Evolutionary conservation across 1,140 invertebrate genomes (phyloP).

Genomic region (Tachypleus tridentatus): DNA sequence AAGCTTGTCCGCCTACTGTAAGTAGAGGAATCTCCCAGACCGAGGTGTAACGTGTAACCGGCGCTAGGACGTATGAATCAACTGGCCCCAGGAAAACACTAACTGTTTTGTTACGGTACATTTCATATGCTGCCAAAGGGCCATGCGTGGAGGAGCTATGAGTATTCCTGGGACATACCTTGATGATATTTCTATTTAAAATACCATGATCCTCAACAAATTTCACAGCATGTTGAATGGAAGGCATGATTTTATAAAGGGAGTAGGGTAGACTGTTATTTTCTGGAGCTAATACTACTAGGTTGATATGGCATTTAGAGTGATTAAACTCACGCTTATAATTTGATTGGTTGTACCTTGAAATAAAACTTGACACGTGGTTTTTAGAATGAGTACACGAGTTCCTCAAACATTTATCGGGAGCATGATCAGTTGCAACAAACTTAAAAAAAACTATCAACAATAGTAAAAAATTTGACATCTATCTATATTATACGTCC

Average conservation of each 20-base stretch:
- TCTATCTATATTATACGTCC: too few relatives aligned
- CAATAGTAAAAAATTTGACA: too few relatives aligned
- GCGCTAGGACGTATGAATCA: conserved; percentile 80
- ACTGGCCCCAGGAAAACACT: conserved; percentile 81
- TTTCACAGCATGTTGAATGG: conserved; percentile 53
- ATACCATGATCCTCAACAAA: conserved; percentile 13
- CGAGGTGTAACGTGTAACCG: conserved; percentile 70
- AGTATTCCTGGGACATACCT: conserved; percentile 54
- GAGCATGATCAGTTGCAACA: too few relatives aligned
- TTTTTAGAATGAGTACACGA: too few relatives aligned
- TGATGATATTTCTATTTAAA: conserved; percentile 31
- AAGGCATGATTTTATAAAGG: conserved; percentile 53
- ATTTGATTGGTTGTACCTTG: too few relatives aligned
- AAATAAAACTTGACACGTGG: too few relatives aligned
- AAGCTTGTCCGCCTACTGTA: conserved; percentile 66
- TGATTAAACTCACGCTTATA: too few relatives aligned
- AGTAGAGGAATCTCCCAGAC: conserved; percentile 78
- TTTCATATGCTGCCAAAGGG: conserved; percentile 61
- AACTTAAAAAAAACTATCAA: too few relatives aligned
- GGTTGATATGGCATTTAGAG: too few relatives aligned
- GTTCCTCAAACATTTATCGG: too few relatives aligned
- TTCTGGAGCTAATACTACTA: conserved; percentile 55
- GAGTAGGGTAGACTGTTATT: conserved; percentile 49
- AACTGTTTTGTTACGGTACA: conserved; percentile 44
- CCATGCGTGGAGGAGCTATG: conserved; percentile 61